Evolutionary conservation across 1,140 invertebrate genomes (phyloP), one percentile per base, ranked within the genome.

Genomic region (Caenorhabditis latens): DNA sequence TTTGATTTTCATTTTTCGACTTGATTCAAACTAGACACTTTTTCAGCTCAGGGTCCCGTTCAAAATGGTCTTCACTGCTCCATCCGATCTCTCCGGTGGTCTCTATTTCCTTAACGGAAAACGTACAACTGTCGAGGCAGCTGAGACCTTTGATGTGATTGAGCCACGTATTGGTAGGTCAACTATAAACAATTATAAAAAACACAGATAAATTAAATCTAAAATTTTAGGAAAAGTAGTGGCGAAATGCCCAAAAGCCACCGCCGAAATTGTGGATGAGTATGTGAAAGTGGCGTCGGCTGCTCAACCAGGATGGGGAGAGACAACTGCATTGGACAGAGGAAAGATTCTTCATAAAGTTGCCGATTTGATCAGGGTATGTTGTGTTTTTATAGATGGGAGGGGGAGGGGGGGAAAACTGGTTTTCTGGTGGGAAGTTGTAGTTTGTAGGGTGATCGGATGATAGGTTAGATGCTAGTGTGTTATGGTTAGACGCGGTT

Each of bases 51-150:
- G 32, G 11, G 14, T 63, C n/a, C n/a, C n/a, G 1, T 14, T 8
- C 48, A 75, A 50, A 50, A 86, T 82, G 67, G 48, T 53, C 4
- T 88, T 88, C 83, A 58, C 71, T 32, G 88, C 89, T 40, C 83
- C 86, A 65, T 71, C 63, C 9, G 86, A 91, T 65, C 71, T 90
- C 5, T 87, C 83, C 42, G 88, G 85, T n/a, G 90, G 90, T 63
- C 87, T 91, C 1, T 89, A 89, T 71, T 91, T 91, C 55, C 79
- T 91, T 32, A 79, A 90, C 32, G 90, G 90, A 86, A 86, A 91
- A n/a, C 58, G 90, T 7, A 88, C 84, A 42, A 90, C 84, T 14
- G 67, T 85, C 42, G 61, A 85, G 19, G 55, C 84, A 6, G 19
- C 75, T 16, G 55, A 87, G 32, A 88, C 75, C 16, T 91, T 91